Conservation (phyloP, 2,888 invertebrate genomes). For the Cephonodes hylas region DNA sequence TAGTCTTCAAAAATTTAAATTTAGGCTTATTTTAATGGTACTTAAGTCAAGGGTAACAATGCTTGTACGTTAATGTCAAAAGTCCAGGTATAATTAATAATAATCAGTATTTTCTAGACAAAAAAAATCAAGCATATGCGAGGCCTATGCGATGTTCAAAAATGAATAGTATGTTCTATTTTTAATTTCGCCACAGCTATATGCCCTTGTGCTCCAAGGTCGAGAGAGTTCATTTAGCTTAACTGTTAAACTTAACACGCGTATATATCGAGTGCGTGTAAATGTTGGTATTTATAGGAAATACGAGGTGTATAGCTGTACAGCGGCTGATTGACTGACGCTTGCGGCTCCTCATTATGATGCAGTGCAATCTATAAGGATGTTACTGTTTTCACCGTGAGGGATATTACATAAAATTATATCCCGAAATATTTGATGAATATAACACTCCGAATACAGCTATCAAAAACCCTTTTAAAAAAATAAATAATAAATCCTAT, state of each 20-base stretch:
- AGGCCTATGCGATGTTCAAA: not conserved
- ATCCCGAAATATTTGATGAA: not conserved
- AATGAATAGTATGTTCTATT: not conserved
- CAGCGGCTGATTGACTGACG: constrained; percentile 25
- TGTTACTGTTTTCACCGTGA: not conserved
- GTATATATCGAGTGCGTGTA: constrained; percentile 14
- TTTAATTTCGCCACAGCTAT: not conserved
- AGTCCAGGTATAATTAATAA: not conserved
- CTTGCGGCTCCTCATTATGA: constrained; percentile 21
- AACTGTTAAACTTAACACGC: constrained; percentile 1
- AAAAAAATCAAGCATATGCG: not conserved
- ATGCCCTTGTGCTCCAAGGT: not conserved
- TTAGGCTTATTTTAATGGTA: not conserved
- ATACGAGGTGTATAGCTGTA: constrained; percentile 16
- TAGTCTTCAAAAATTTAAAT: not conserved
- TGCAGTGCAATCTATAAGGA: constrained; percentile 16
- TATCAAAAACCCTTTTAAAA: too few species aligned
- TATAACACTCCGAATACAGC: too few species aligned
- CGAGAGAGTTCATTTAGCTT: not conserved
- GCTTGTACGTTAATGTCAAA: not conserved
- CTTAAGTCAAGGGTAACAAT: not conserved
- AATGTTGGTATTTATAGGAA: constrained; percentile 27
- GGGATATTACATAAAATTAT: not conserved
- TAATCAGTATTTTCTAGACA: not conserved
- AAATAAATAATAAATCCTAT: too few species aligned